Percentiles rank a stretch among this genome's conserved stretches.
Evolutionary conservation across 2,797 vertebrate species (phyloP).

Genomic region (Astyanax mexicanus): DNA sequence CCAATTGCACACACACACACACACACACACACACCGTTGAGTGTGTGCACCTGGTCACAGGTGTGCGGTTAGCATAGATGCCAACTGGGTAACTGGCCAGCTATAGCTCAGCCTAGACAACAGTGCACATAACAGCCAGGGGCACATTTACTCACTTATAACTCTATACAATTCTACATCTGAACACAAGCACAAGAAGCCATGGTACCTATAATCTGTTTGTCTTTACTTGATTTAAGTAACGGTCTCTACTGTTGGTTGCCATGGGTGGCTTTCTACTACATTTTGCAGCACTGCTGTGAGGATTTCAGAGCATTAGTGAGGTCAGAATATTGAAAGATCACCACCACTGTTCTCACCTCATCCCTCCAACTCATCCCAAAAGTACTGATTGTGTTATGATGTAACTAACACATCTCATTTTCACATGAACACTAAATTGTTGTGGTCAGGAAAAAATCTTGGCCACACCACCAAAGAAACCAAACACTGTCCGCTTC

Average conservation of each 20-base stretch:
- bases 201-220: no score
- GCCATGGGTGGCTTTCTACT: no score
- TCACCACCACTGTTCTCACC: no score
- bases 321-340: no score
- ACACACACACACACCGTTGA: conserved; percentile 1
- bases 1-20: background rate
- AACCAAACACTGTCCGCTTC: conserved; percentile 7
- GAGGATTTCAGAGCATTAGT: no score
- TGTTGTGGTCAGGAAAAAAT: background rate
- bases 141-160: background rate
- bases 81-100: background rate
- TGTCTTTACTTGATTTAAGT: no score
- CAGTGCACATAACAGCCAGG: background rate
- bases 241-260: no score
- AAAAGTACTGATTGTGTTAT: no score
- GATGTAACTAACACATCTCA: background rate
- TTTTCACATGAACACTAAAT: background rate
- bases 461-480: background rate
- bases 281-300: no score
- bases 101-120: background rate
- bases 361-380: no score
- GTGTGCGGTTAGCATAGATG: background rate
- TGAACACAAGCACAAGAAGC: no score
- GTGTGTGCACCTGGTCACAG: background rate
- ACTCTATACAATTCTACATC: no score